These are phyloP conservation scores for Cephalopterus ornatus DNA, from an alignment of 2,113 vertebrate species.

Conservation along the genomic window DNA sequence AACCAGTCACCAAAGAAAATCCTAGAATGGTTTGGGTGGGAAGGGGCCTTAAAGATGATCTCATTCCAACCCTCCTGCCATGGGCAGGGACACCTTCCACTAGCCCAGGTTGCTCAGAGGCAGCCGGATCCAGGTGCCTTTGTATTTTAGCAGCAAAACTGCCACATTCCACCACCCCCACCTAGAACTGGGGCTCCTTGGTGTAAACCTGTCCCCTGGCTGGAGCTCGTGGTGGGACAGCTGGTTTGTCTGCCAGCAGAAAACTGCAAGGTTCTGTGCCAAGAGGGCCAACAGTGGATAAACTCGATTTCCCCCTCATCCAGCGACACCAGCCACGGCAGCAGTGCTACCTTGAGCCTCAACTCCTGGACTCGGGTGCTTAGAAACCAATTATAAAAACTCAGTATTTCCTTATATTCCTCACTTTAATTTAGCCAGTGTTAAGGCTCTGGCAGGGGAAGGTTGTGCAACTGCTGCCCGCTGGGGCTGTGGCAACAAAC, in stretches of 20 bases:
- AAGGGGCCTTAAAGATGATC: neutral
- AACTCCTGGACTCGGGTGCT: neutral
- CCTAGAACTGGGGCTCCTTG: rapidly evolving
- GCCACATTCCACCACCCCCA: neutral
- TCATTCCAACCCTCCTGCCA: rapidly evolving
- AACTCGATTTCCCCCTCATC: rapidly evolving
- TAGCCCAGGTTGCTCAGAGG: neutral
- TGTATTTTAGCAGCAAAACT: neutral
- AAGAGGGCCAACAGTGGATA: rapidly evolving
- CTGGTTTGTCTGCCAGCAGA: neutral
- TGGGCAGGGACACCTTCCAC: neutral
- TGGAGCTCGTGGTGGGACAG: neutral
- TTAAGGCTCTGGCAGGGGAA: neutral
- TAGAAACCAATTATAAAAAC: neutral
- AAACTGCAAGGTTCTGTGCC: neutral
- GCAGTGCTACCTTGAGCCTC: neutral
- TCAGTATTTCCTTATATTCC: neutral
- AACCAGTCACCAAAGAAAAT: neutral
- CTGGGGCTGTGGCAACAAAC: neutral
- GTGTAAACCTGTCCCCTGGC: neutral
- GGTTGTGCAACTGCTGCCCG: neutral
- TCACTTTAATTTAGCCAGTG: neutral
- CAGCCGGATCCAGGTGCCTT: neutral
- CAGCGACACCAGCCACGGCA: rapidly evolving
- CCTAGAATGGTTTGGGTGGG: neutral